These are phyloP conservation scores for Mustela lutreola DNA, from an alignment of 2,113 vertebrate species.

Conservation along the genomic window DNA sequence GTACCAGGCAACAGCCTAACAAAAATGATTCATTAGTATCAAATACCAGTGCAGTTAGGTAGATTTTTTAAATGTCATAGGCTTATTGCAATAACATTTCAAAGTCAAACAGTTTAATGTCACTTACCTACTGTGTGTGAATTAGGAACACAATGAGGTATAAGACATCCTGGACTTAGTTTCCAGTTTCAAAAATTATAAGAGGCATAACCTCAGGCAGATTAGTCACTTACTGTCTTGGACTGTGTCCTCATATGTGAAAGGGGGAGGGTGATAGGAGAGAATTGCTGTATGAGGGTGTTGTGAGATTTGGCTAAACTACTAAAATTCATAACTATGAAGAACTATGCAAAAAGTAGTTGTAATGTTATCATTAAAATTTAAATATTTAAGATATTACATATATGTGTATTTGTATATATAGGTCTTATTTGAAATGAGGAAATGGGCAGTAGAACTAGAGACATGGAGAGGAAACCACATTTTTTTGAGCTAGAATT, in stretches of 20 bases:
- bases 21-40: conserved; percentile 1
- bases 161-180: neutral
- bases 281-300: neutral
- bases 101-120: neutral
- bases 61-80: neutral
- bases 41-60: neutral
- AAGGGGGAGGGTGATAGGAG: neutral
- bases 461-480: neutral
- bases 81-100: neutral
- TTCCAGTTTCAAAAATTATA: neutral
- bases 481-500: neutral
- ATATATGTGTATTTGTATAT: neutral
- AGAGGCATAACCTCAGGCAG: neutral
- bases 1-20: conserved; percentile 85
- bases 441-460: neutral
- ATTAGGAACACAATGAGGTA: neutral
- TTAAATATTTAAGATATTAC: neutral
- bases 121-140: neutral
- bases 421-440: neutral
- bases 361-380: neutral
- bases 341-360: neutral
- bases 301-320: neutral
- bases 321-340: neutral
- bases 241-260: neutral
- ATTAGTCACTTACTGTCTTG: neutral